Base-by-base conservation (phyloP, 92 coral and sea anemone species). In the Micromussa lordhowensis region DNA sequence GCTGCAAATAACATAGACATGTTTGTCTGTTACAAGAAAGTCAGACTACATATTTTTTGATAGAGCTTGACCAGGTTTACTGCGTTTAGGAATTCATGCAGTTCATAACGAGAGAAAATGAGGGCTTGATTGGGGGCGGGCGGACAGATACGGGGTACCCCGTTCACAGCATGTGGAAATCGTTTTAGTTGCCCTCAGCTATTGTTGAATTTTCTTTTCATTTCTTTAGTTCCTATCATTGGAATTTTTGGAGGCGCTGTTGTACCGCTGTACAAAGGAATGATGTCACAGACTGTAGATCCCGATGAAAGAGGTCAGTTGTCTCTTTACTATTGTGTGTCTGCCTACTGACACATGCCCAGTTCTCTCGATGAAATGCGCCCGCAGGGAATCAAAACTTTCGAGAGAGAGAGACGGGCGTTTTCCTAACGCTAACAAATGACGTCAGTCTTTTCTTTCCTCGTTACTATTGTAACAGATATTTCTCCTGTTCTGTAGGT, bases 191-290 rank as follows among this genome's bases (percentile, higher is more conserved):
- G 14, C 49, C 19, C 13, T 44, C 9, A 30, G 0, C 30, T 28
- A 1, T 24, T 14, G 17, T 40, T 38, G 44, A 28, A 29, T 26
- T 17, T 28, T 68, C 21, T 29, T 61, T 2, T n/a, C 26, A 3
- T n/a, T 36, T 61, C 28, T 22, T 22, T 38, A 95, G 98, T 94
- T 44, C 96, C 98, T 26, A 9, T 93, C 38, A 84, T 93, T 14
- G 96, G 94, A 5, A 53, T 92, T 58, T 87, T 95, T 30, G 91
- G 68, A 70, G 98, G 98, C 2, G 68, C 86, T 12, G 90, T 95
- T n/a, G 89, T 91, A 58, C 98, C 98, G 63, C 64, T 95, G 36
- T 91, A 89, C 86, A 89, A 92, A 79, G 98, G 96, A 44, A 95
- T 95, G 98, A 95, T 95, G 93, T 91, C 96, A 2, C 91, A 91